phyloP scores from a whole-genome alignment of 2,888 invertebrate species.

The Drosophila infuscata region DNA sequence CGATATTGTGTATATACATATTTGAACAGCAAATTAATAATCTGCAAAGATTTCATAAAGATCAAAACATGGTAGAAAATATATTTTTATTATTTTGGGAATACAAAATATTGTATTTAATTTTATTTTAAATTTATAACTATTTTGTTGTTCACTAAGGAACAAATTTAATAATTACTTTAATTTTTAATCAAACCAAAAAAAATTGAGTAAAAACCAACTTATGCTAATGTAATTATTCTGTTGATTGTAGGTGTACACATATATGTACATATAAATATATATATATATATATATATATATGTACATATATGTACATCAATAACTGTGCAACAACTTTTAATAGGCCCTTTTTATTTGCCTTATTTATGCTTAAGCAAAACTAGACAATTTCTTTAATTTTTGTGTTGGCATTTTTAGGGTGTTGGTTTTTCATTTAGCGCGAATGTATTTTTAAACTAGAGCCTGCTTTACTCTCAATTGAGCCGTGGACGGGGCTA shows the following conservation, averaged over 20 bases:
- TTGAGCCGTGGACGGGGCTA: constrained; percentile 75
- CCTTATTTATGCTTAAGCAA: constrained; percentile 1
- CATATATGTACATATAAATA: background rate
- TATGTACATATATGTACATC: background rate
- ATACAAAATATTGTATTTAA: background rate
- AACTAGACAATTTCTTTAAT: constrained; percentile 20
- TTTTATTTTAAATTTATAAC: background rate
- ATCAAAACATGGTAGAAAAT: background rate
- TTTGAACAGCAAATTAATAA: background rate
- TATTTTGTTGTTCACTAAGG: background rate
- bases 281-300: background rate
- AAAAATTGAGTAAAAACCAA: background rate
- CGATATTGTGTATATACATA: background rate
- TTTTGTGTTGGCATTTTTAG: constrained; percentile 1
- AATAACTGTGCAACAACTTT: background rate
- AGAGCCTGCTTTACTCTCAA: constrained; percentile 50
- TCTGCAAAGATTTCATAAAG: background rate
- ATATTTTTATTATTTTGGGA: no score
- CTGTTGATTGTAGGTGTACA: background rate
- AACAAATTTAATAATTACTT: background rate
- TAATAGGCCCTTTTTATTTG: background rate
- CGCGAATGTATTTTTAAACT: constrained; percentile 38
- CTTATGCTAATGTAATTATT: background rate
- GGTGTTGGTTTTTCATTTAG: constrained; percentile 19
- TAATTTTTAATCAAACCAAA: background rate